Conservation (phyloP, 2,797 vertebrate genomes). For the Catamblyrhynchus diadema region DNA sequence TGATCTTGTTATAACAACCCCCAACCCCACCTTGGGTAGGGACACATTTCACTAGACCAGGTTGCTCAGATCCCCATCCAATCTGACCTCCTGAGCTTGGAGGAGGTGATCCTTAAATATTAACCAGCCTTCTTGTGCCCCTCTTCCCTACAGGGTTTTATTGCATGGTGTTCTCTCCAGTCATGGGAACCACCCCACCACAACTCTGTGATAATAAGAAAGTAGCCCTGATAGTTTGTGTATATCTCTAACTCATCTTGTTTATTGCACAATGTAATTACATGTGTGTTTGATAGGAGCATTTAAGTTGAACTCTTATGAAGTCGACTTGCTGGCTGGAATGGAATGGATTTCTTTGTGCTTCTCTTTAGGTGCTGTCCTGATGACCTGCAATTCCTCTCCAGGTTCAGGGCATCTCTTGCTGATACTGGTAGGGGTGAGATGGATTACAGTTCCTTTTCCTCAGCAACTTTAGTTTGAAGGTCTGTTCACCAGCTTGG, state of each 20-base stretch:
- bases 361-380: background rate
- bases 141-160: background rate
- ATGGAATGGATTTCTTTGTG: background rate
- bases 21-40: background rate
- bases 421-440: background rate
- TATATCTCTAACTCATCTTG: background rate
- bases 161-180: background rate
- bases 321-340: background rate
- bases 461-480: background rate
- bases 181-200: background rate
- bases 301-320: background rate
- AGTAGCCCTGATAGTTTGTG: background rate
- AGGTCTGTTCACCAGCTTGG: background rate
- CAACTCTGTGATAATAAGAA: background rate
- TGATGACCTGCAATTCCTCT: background rate
- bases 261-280: background rate
- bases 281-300: background rate
- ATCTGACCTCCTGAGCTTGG: background rate
- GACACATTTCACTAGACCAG: background rate
- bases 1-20: background rate
- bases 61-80: background rate
- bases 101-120: background rate
- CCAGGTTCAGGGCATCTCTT: background rate
- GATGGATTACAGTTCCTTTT: background rate
- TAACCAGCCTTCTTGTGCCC: background rate